Evolutionary conservation across 2,113 vertebrate species (phyloP).

Genomic region (Athene cunicularia): DNA sequence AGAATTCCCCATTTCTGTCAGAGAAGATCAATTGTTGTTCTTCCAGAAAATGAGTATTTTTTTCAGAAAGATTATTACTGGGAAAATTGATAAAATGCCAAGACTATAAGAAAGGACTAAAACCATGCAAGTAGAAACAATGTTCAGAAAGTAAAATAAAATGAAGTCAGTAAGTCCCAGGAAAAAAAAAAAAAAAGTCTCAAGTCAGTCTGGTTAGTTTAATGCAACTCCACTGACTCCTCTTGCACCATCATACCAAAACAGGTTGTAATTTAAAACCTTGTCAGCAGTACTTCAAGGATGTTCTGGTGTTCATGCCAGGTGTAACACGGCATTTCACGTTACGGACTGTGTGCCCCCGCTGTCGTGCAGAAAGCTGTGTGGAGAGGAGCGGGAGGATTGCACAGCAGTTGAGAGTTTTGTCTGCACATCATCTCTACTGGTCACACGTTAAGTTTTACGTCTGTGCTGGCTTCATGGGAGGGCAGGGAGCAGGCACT

Average conservation of each 20-base stretch:
- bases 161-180: background rate
- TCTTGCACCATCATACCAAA: background rate
- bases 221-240: background rate
- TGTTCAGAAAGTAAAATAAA: background rate
- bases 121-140: background rate
- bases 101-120: background rate
- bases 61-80: background rate
- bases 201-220: background rate
- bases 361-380: background rate
- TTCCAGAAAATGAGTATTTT: background rate
- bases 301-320: background rate
- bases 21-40: background rate
- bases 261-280: background rate
- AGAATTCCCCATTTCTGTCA: background rate
- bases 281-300: background rate
- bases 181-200: background rate
- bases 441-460: background rate
- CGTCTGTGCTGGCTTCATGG: background rate
- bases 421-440: background rate
- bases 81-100: background rate
- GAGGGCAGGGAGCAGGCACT: background rate
- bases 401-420: background rate
- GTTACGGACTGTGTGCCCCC: background rate
- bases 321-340: background rate
- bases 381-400: background rate